Evolutionary conservation across 2,888 invertebrate species (phyloP), one percentile per base, ranked within the genome.

Genomic region (Pyrrhosoma nymphula): DNA sequence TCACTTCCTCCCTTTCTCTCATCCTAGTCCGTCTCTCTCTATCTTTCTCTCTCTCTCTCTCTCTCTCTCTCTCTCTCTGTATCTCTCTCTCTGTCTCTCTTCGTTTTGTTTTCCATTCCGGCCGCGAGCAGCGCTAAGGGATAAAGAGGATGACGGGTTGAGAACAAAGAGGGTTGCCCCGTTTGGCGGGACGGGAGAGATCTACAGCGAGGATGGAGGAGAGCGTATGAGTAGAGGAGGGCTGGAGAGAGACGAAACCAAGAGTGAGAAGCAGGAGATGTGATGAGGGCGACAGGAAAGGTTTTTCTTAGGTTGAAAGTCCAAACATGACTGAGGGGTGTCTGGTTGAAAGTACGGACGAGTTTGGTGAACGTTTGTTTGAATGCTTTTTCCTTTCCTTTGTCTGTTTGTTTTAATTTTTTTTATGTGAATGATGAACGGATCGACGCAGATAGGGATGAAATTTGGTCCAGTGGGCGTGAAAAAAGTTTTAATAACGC

Each of bases 21-120:
- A 4, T 47, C 47, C 47, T 47, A 30, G 60, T 56, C 6, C 39
- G 12, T 35, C 16, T 2, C 4, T 91, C 60, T 55, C 60, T 55
- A n/a, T n/a, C n/a, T n/a, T n/a, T n/a, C 90, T 26, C 90, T 55
- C 90, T 26, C 82, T 14, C 82, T 82, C 35, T 82, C 82, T 56
- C 56, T 12, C 8, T 56, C 56, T 16, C 10, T 56, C 56, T 39
- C 20, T 0, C 35, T 39, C 47, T 56, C 12, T 10, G n/a, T 8
- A n/a, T 10, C 23, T 56, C 60, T 30, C 91, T 56, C 26, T 23
- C 35, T 56, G 20, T 2, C 4, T 91, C 60, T 56, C 60, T 56
- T 93, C 56, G 63, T 93, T 93, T 93, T 93, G 39, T 39, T 93
- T 93, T 93, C 93, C 47, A 69, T 69, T 93, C 39, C 69, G 26